Percentiles rank a stretch among this genome's conserved stretches.
phyloP scores from a whole-genome alignment of 2,113 vertebrate genomes.

The Burhinus bistriatus region DNA sequence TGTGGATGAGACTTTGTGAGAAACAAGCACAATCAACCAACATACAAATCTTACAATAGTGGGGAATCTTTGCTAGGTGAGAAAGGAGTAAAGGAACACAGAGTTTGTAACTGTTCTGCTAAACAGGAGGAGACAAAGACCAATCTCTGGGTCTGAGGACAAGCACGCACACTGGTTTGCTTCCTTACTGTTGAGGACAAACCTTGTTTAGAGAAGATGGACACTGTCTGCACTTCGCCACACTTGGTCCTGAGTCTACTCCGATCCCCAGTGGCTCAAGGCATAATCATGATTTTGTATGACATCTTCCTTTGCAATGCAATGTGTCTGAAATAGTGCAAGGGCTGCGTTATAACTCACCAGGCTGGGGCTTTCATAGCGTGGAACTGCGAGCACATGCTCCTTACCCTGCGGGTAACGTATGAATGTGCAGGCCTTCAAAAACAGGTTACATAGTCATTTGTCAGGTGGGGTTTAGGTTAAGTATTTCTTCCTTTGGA shows the following conservation, averaged over 20 bases:
- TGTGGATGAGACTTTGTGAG: background rate
- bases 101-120: background rate
- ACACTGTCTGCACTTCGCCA: background rate
- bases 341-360: background rate
- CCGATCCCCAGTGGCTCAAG: background rate
- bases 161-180: background rate
- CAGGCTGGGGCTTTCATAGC: background rate
- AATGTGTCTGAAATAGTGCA: background rate
- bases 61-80: background rate
- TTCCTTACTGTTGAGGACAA: background rate
- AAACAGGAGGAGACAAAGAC: background rate
- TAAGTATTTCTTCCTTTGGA: background rate
- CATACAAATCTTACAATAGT: background rate
- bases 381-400: background rate
- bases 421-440: background rate
- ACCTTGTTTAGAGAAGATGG: background rate
- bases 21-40: background rate
- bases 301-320: background rate
- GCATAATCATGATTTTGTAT: background rate
- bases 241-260: background rate
- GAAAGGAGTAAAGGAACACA: background rate
- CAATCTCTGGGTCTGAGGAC: background rate
- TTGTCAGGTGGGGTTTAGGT: background rate
- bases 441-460: background rate
- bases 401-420: background rate